phyloP scores from a whole-genome alignment of 2,797 vertebrate species.

The Varecia variegata region DNA sequence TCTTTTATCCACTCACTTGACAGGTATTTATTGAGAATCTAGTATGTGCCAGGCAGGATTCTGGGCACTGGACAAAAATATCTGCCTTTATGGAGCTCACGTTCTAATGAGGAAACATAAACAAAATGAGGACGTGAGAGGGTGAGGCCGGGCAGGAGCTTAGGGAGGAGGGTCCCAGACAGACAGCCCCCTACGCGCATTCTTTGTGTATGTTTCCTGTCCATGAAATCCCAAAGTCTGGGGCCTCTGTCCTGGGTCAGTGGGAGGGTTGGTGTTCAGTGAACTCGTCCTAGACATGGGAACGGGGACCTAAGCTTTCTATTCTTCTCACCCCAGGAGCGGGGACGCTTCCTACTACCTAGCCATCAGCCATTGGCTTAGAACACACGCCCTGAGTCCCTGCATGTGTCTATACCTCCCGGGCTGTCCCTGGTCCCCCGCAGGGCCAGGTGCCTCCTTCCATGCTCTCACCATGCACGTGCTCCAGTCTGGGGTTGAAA shows the following conservation, averaged over 20 bases:
- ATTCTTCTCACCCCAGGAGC: not conserved
- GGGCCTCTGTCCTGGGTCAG: not conserved
- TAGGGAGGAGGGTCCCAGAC: not conserved
- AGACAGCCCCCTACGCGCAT: not conserved
- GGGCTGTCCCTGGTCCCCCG: accelerated
- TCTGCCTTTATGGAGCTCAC: not conserved
- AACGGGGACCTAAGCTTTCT: not conserved
- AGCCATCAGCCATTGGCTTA: not conserved
- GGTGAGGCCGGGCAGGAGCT: accelerated
- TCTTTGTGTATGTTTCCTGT: not conserved
- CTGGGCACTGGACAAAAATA: no score
- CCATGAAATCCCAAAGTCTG: not conserved
- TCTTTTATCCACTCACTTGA: no score
- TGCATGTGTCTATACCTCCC: not conserved
- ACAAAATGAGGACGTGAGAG: accelerated
- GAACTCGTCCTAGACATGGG: not conserved
- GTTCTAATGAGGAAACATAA: not conserved
- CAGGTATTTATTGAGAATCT: no score
- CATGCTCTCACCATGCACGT: not conserved
- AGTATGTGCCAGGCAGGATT: not conserved
- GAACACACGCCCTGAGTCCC: not conserved
- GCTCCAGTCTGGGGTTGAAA: accelerated
- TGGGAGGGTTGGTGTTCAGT: not conserved
- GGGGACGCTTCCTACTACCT: accelerated
- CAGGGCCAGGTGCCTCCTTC: no score